Evolutionary conservation across 2,113 vertebrate genomes (phyloP).

Genomic region (Catharus fuscescens): DNA sequence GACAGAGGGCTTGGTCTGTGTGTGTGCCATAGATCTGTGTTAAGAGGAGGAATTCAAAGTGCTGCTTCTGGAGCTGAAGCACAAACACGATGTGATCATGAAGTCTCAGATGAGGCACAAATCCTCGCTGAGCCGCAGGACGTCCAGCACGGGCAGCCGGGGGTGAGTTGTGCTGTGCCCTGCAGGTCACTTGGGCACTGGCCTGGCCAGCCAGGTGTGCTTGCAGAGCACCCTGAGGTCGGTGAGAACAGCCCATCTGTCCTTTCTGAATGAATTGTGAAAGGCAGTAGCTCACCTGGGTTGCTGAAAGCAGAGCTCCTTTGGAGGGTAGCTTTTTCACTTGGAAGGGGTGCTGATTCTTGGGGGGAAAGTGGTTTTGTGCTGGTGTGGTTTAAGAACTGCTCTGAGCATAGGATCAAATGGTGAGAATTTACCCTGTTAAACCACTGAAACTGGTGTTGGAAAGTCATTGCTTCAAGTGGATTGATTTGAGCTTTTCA

Average conservation of each 20-base stretch:
- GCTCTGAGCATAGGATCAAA: neutral
- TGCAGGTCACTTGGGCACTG: accelerated
- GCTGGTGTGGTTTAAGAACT: neutral
- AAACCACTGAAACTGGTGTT: neutral
- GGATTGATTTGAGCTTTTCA: neutral
- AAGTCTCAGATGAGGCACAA: slow-evolving; percentile 97
- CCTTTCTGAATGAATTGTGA: neutral
- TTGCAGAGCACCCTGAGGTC: neutral
- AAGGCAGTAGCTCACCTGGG: neutral
- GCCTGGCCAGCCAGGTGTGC: neutral
- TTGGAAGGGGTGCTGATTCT: neutral
- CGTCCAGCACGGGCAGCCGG: slow-evolving; percentile 93
- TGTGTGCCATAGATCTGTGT: slow-evolving; percentile 84
- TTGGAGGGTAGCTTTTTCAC: neutral
- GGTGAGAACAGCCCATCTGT: accelerated
- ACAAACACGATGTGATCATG: slow-evolving; percentile 97
- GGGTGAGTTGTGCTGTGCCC: slow-evolving; percentile 78
- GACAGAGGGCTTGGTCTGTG: neutral
- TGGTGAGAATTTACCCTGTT: neutral
- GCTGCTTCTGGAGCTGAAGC: slow-evolving; percentile 92
- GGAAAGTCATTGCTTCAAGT: neutral
- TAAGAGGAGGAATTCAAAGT: slow-evolving; percentile 96
- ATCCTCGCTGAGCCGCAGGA: slow-evolving; percentile 92
- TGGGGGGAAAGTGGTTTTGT: neutral
- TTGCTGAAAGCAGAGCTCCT: neutral